These are phyloP conservation scores for Paramisgurnus dabryanus DNA, from an alignment of 2,113 vertebrate species.

Conservation along the genomic window DNA sequence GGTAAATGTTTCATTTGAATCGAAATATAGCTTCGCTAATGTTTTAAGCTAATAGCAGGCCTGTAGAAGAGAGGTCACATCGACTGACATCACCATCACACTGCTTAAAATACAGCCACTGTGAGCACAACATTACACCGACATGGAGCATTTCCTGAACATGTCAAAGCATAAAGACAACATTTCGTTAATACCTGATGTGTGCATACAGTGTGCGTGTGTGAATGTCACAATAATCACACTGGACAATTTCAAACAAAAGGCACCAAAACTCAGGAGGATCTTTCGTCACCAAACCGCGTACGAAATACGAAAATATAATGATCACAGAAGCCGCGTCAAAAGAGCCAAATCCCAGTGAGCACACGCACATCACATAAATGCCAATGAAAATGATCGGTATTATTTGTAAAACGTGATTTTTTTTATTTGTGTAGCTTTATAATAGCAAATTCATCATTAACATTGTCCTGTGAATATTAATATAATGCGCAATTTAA, in stretches of 20 bases:
- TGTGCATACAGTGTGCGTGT: conserved; percentile 63
- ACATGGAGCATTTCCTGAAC: conserved; percentile 58
- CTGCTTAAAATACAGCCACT: conserved; percentile 58
- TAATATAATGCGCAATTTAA: too few relatives aligned
- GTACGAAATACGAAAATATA: conserved; percentile 48
- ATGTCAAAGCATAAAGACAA: conserved; percentile 59
- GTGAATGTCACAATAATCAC: conserved; percentile 66
- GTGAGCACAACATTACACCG: conserved; percentile 49
- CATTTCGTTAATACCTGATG: conserved; percentile 47
- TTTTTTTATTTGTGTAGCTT: neutral
- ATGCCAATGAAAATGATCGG: neutral
- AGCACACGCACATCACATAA: conserved; percentile 10
- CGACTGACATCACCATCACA: conserved; percentile 53
- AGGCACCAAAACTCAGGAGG: conserved; percentile 60
- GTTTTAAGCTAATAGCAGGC: conserved; percentile 28
- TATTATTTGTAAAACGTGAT: too few relatives aligned
- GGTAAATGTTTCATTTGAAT: conserved; percentile 31
- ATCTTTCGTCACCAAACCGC: conserved; percentile 42
- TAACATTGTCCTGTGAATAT: too few relatives aligned
- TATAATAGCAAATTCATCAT: too few relatives aligned
- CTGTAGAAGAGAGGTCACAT: conserved; percentile 30
- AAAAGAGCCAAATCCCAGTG: conserved; percentile 14
- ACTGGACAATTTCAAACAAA: conserved; percentile 63
- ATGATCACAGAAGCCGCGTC: conserved; percentile 49
- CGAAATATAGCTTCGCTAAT: conserved; percentile 36